These are phyloP conservation scores for Ptiloglossa arizonensis DNA, from an alignment of 1,140 invertebrate genomes.

Conservation along the genomic window DNA sequence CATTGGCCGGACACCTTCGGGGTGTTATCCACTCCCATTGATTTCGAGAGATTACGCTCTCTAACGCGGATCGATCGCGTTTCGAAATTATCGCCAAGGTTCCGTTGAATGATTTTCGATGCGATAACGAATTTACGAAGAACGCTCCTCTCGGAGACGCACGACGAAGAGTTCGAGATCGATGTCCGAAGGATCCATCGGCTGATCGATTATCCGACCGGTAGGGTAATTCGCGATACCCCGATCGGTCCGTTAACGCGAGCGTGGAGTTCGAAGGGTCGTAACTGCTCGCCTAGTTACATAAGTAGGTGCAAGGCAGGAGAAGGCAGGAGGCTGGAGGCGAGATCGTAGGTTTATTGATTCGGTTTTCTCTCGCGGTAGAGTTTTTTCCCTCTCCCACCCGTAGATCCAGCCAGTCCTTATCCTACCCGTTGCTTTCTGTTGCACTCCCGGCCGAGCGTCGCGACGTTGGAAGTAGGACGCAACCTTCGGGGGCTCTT, in stretches of 20 bases:
- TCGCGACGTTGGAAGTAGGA: slow-evolving; percentile 68
- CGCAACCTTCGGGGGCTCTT: slow-evolving; percentile 63
- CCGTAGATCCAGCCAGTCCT: slow-evolving; percentile 56
- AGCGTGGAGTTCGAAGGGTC: slow-evolving; percentile 42
- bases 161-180: neutral
- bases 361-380: slow-evolving; percentile 74
- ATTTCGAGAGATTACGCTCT: too few relatives aligned
- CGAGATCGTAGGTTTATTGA: slow-evolving; percentile 76
- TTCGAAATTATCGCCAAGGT: too few relatives aligned
- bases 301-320: slow-evolving; percentile 68
- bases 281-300: slow-evolving; percentile 61
- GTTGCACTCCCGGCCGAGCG: slow-evolving; percentile 61
- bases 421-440: slow-evolving; percentile 70
- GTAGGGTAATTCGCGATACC: slow-evolving; percentile 24
- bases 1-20: neutral
- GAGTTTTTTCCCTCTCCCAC: slow-evolving; percentile 69
- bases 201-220: slow-evolving; percentile 49
- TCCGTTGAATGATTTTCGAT: too few relatives aligned
- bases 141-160: neutral
- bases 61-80: too few relatives aligned
- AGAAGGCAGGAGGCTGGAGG: slow-evolving; percentile 50
- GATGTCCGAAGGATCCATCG: slow-evolving; percentile 6
- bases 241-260: slow-evolving; percentile 46
- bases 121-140: neutral
- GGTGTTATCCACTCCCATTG: neutral